Evolutionary conservation across 2,797 vertebrate species (phyloP).

Genomic region (Spea hammondii): DNA sequence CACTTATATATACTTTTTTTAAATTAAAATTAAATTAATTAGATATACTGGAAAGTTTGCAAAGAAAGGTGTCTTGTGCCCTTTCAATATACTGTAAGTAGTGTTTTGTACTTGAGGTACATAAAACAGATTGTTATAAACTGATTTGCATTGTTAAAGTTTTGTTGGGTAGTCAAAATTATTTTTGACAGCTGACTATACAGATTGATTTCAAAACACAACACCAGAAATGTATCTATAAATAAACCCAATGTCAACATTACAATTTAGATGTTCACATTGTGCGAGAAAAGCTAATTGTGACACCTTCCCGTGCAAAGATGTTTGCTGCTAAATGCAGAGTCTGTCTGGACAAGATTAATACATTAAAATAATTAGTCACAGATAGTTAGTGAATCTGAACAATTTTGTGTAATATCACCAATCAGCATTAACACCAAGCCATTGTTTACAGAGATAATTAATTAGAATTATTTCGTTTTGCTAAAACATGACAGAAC

Average conservation of each 20-base stretch:
- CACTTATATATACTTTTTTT: too few relatives aligned
- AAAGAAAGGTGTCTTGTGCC: too few relatives aligned
- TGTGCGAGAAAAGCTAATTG: background rate
- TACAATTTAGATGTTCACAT: background rate
- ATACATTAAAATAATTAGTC: background rate
- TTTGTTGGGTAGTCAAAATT: background rate
- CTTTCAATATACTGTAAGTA: too few relatives aligned
- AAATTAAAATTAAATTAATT: too few relatives aligned
- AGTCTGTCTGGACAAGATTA: background rate
- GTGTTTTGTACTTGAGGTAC: too few relatives aligned
- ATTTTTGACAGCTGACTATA: background rate
- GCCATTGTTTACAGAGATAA: background rate
- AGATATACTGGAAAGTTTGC: too few relatives aligned
- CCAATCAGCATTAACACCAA: background rate
- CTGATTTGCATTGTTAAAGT: background rate
- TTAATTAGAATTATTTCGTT: background rate
- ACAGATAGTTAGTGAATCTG: background rate
- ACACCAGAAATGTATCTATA: background rate
- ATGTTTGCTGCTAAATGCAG: background rate
- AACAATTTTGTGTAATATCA: background rate
- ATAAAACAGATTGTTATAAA: too few relatives aligned
- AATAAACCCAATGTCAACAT: background rate
- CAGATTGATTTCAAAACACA: background rate
- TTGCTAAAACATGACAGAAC: too few relatives aligned
- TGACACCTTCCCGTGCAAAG: background rate